These are phyloP conservation scores for Ambastaia sidthimunki DNA, from an alignment of 2,797 vertebrate species.

Conservation along the genomic window DNA sequence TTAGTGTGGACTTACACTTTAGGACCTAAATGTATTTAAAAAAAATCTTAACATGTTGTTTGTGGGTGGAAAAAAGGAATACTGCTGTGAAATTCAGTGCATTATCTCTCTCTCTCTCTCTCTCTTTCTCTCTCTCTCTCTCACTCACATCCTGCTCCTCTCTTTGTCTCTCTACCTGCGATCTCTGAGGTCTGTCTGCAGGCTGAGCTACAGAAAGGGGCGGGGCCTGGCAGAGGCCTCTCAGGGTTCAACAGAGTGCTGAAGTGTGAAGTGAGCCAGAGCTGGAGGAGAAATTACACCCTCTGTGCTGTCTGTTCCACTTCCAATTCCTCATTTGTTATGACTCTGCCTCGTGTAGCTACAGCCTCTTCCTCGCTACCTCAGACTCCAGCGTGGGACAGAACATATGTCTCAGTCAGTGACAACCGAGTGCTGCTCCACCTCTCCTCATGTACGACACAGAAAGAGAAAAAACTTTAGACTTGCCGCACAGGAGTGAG, in stretches of 20 bases:
- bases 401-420: slow-evolving; percentile 45
- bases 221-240: slow-evolving; percentile 16
- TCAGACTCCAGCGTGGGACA: slow-evolving; percentile 38
- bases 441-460: slow-evolving; percentile 17
- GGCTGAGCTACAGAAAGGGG: slow-evolving; percentile 15
- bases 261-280: slow-evolving; percentile 45
- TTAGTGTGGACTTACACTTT: not conserved
- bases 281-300: slow-evolving; percentile 35
- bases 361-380: slow-evolving; percentile 12
- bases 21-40: not conserved
- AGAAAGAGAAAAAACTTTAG: not conserved
- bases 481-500: not conserved
- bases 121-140: not conserved
- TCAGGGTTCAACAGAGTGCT: slow-evolving; percentile 30
- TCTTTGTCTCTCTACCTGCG: slow-evolving; percentile 3
- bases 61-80: not conserved
- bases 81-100: not conserved
- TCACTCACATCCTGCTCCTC: not conserved
- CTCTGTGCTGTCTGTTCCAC: slow-evolving; percentile 38
- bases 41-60: not conserved
- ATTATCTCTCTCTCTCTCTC: not conserved
- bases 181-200: slow-evolving; percentile 21
- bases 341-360: slow-evolving; percentile 37
- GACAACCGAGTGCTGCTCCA: slow-evolving; percentile 30
- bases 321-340: slow-evolving; percentile 51